These are phyloP conservation scores for Endomychus coccineus DNA, from an alignment of 2,888 invertebrate genomes.

Conservation along the genomic window DNA sequence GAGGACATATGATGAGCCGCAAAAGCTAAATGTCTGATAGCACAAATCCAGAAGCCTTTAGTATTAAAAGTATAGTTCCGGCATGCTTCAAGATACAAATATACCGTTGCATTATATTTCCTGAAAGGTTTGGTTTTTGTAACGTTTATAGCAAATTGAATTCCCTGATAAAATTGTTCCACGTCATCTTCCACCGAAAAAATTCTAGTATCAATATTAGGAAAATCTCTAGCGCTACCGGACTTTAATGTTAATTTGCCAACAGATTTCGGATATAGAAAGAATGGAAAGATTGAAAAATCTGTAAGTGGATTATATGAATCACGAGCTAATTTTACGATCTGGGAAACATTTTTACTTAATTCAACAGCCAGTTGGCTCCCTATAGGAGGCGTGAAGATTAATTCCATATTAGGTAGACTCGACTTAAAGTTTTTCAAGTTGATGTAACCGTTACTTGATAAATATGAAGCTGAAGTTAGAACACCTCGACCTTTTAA, in stretches of 20 bases:
- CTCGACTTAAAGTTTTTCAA: not conserved
- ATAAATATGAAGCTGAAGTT: constrained; percentile 14
- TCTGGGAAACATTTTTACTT: constrained; percentile 5
- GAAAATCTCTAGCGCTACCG: constrained; percentile 29
- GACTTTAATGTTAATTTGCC: constrained; percentile 30
- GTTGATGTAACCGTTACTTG: constrained; percentile 11
- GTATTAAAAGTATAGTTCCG: constrained; percentile 34
- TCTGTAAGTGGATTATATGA: constrained; percentile 1
- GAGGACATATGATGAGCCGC: constrained; percentile 47
- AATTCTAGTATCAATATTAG: constrained; percentile 28
- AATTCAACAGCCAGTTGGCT: too few species aligned
- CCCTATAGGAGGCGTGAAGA: constrained; percentile 8
- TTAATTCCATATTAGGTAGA: constrained; percentile 12
- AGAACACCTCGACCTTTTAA: constrained; percentile 21
- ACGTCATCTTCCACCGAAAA: constrained; percentile 47
- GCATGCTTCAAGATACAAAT: constrained; percentile 44
- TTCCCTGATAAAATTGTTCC: constrained; percentile 48
- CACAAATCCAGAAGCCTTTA: constrained; percentile 45
- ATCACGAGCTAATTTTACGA: not conserved
- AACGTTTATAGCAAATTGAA: constrained; percentile 37
- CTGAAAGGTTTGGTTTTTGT: constrained; percentile 51
- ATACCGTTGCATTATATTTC: constrained; percentile 47
- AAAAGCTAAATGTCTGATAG: constrained; percentile 40
- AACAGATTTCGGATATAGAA: constrained; percentile 30
- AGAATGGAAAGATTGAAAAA: constrained; percentile 10